Evolutionary conservation across 1,140 invertebrate species (phyloP).

Genomic region (Formica selysi): DNA sequence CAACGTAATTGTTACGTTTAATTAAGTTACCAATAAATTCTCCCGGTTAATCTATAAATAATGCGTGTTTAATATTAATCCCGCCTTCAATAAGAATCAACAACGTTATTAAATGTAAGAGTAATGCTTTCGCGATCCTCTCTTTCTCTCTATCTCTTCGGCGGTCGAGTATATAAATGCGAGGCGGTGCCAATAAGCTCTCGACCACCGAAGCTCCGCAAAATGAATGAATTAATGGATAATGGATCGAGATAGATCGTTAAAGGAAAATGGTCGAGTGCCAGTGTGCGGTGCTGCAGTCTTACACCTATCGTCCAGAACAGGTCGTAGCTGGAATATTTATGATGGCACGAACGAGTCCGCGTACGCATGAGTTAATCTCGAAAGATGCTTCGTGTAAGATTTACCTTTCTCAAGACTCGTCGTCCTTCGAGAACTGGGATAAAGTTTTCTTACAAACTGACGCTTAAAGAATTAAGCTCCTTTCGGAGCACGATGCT

Average conservation of each 20-base stretch:
- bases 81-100: conserved; percentile 38
- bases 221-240: conserved; percentile 48
- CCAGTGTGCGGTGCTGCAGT: not conserved
- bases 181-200: not conserved
- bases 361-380: conserved; percentile 54
- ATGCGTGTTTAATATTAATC: conserved; percentile 44
- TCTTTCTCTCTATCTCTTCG: not conserved
- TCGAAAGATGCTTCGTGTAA: conserved; percentile 24
- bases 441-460: conserved; percentile 58
- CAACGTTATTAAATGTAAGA: conserved; percentile 48
- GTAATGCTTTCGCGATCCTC: conserved; percentile 27
- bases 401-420: not conserved
- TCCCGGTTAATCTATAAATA: conserved; percentile 22
- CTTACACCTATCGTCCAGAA: conserved; percentile 19
- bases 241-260: conserved; percentile 57
- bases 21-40: conserved; percentile 36
- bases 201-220: not conserved
- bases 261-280: conserved; percentile 46
- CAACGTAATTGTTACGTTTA: not conserved
- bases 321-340: conserved; percentile 51
- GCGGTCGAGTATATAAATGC: not conserved
- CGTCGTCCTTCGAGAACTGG: not conserved
- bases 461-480: conserved; percentile 44
- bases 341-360: conserved; percentile 60
- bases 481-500: conserved; percentile 12